These are phyloP conservation scores for Osmoderma eremita DNA, from an alignment of 2,888 invertebrate species.

Conservation along the genomic window DNA sequence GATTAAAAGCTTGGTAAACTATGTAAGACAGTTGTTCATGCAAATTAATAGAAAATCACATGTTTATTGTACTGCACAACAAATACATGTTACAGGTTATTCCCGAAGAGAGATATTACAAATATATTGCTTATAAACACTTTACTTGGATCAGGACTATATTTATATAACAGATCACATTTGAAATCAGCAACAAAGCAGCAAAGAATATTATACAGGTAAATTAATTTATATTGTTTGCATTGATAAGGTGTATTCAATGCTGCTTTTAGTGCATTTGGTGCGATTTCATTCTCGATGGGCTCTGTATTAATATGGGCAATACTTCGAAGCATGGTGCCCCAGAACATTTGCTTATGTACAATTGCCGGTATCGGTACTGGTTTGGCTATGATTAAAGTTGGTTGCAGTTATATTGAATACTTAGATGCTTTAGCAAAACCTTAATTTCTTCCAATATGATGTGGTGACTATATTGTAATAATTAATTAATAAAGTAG, in stretches of 20 bases:
- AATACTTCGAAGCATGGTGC: slow-evolving; percentile 81
- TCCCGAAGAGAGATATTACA: slow-evolving; percentile 80
- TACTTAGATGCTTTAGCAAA: slow-evolving; percentile 58
- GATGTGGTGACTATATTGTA: slow-evolving; percentile 10
- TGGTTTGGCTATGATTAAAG: slow-evolving; percentile 70
- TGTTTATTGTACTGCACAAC: slow-evolving; percentile 23
- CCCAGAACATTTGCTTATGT: slow-evolving; percentile 74
- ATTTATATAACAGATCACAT: slow-evolving; percentile 84
- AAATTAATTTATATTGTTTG: slow-evolving; percentile 42
- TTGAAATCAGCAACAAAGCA: slow-evolving; percentile 71
- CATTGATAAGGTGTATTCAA: neutral
- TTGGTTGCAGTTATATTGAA: slow-evolving; percentile 58
- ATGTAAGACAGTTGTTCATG: slow-evolving; percentile 21
- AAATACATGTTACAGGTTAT: slow-evolving; percentile 67
- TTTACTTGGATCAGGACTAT: slow-evolving; percentile 83
- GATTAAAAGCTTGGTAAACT: neutral
- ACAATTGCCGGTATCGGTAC: slow-evolving; percentile 77
- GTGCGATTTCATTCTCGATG: slow-evolving; percentile 85
- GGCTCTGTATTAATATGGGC: slow-evolving; percentile 93
- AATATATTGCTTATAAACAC: slow-evolving; percentile 84
- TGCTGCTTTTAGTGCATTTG: slow-evolving; percentile 66
- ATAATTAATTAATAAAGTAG: slow-evolving; percentile 40
- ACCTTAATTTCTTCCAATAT: slow-evolving; percentile 16
- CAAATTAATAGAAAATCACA: neutral
- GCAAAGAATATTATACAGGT: slow-evolving; percentile 76